Base-by-base conservation (phyloP, 2,797 vertebrate genomes). In the Falco concolor region DNA sequence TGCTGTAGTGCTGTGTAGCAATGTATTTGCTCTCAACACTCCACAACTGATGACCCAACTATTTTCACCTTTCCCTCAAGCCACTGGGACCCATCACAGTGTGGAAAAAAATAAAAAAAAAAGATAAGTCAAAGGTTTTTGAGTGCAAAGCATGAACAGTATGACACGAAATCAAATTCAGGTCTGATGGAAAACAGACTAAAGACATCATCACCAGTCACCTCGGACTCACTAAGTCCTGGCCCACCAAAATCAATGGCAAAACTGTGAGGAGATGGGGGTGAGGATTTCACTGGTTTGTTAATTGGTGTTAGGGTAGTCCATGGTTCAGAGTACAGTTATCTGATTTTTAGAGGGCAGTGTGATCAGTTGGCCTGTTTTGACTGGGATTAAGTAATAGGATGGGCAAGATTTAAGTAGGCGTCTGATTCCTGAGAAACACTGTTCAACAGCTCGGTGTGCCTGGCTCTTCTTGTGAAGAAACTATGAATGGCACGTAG, bases 401-500 rank as follows among this genome's bases (percentile, higher is more conserved):
- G 5, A 38, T 5, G 1, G 28, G 8, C 0, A 4, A 60, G 42
- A 68, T 83, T 90, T 90, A 67, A 77, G 57, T 47, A 74, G 64
- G 32, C 3, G 9, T 95, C 63, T 3, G 1, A 28, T 36, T 68
- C 83, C 42, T 42, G 70, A 84, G 61, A 45, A 88, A 74, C 45
- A 22, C 64, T 47, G 54, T 88, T 91, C 85, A 86, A 64, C 79
- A 89, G 74, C 57, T 75, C 81, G 1, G 0, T 5, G 12, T 42
- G 75, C 54, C 90, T 93, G 84, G 72, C 47, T 88, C 53, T 87
- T 69, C 78, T 85, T 21, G 49, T 61, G 95, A 72, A 87, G 88
- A 70, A 95, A 53, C 87, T 95, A 93, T 92, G 96, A 93, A 89
- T 54, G 93, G 88, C 94, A 97, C 5, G 45, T 93, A 90, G 56